These are phyloP conservation scores for Ceyx cyanopectus DNA, from an alignment of 2,113 vertebrate genomes.

Conservation along the genomic window DNA sequence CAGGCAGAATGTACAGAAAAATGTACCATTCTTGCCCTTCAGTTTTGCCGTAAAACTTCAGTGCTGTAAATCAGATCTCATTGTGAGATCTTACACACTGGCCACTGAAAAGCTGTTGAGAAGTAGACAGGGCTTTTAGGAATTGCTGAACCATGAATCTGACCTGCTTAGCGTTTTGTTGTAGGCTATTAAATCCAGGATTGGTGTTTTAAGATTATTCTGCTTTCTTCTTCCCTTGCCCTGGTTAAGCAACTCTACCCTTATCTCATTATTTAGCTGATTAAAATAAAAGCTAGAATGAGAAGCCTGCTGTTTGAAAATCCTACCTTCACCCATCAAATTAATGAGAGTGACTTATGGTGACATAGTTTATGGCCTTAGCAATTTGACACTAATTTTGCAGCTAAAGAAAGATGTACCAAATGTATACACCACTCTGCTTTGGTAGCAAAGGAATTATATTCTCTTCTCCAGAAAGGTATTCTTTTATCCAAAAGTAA, in stretches of 20 bases:
- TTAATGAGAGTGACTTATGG: constrained; percentile 74
- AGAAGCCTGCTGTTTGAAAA: constrained; percentile 69
- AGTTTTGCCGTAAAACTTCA: constrained; percentile 70
- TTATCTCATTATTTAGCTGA: constrained; percentile 75
- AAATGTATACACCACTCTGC: constrained; percentile 40
- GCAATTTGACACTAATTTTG: constrained; percentile 73
- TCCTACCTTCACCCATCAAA: constrained; percentile 60
- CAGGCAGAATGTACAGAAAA: constrained; percentile 26
- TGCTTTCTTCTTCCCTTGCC: constrained; percentile 70
- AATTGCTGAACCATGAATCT: constrained; percentile 83
- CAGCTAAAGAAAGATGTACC: constrained; percentile 71
- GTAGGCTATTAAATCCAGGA: constrained; percentile 82
- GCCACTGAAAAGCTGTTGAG: constrained; percentile 76
- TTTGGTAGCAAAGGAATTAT: constrained; percentile 41
- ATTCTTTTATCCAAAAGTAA: constrained; percentile 66
- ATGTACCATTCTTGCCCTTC: constrained; percentile 25
- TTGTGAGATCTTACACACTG: constrained; percentile 74
- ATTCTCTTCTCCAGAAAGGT: constrained; percentile 44
- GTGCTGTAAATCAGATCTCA: constrained; percentile 80
- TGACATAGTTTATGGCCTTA: constrained; percentile 49
- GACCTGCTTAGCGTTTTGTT: constrained; percentile 85
- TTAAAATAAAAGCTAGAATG: constrained; percentile 66
- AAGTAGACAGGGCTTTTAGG: constrained; percentile 82
- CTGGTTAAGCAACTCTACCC: constrained; percentile 75
- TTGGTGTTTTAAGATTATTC: constrained; percentile 78